A percentile compares a stretch with the other conserved stretches of the same genome.
Conservation (phyloP, 2,797 vertebrate species). For the Ceryle rudis region DNA sequence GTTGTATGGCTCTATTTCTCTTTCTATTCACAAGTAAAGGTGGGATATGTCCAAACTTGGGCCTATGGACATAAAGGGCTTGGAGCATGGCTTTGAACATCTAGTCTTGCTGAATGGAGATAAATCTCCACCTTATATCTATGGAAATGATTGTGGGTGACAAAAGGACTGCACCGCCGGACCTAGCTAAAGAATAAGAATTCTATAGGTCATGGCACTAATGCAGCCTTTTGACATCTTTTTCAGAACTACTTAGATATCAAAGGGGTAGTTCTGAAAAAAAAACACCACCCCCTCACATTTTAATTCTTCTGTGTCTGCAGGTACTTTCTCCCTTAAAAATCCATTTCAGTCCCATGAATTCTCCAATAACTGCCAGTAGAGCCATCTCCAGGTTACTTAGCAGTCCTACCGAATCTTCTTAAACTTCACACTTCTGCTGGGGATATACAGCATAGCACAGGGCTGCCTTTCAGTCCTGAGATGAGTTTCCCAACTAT, state of each 20-base stretch:
- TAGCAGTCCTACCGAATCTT: neutral
- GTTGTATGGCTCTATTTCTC: neutral
- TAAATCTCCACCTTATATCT: neutral
- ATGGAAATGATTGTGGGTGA: neutral
- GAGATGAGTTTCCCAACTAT: accelerated
- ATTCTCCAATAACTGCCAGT: neutral
- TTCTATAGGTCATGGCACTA: too few relatives aligned
- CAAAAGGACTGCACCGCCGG: accelerated
- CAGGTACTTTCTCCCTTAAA: neutral
- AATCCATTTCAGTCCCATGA: neutral
- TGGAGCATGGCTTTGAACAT: neutral
- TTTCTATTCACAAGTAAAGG: neutral
- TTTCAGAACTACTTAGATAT: too few relatives aligned
- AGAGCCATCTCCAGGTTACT: neutral
- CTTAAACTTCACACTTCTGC: neutral
- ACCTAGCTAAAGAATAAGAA: neutral
- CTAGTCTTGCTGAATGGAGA: neutral
- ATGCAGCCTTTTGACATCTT: neutral
- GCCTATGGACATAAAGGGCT: neutral
- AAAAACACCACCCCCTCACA: accelerated
- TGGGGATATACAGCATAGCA: accelerated
- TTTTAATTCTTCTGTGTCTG: neutral
- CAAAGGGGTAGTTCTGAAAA: neutral
- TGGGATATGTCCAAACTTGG: neutral
- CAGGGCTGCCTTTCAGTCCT: neutral